Conservation (phyloP, 2,113 vertebrate species). For the Hypomesus transpacificus region DNA sequence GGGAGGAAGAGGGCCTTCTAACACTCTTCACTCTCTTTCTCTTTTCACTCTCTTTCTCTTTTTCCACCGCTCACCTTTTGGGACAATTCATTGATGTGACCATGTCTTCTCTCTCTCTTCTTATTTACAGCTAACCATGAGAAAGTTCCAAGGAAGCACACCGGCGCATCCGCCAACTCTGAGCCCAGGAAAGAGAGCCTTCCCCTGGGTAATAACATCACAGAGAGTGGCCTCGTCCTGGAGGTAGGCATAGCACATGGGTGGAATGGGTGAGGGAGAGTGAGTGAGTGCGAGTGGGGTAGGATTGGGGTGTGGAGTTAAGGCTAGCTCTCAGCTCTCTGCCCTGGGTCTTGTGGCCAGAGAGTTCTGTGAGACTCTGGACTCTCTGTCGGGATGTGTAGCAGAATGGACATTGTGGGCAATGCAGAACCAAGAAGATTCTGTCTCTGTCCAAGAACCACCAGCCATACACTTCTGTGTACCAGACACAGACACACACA, state of each 20-base stretch:
- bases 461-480: background rate
- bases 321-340: background rate
- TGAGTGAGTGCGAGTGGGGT: conserved; percentile 1
- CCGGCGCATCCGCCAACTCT: conserved; percentile 52
- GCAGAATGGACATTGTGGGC: too few species aligned
- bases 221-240: conserved; percentile 86
- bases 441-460: background rate
- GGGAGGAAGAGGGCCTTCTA: background rate
- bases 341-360: too few species aligned
- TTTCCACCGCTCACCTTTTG: too few species aligned
- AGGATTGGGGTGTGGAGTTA: too few species aligned
- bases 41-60: too few species aligned
- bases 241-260: conserved; percentile 74
- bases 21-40: too few species aligned
- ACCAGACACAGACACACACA: background rate
- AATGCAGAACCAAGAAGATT: too few species aligned
- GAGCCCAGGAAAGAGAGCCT: conserved; percentile 70
- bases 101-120: conserved; percentile 33
- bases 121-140: conserved; percentile 77
- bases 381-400: too few species aligned
- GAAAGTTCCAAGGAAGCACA: conserved; percentile 72
- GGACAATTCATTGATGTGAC: background rate
- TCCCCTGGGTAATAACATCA: conserved; percentile 49
- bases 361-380: too few species aligned
- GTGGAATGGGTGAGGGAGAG: background rate